Percentiles rank a stretch among this genome's conserved stretches.
Evolutionary conservation across 2,888 invertebrate genomes (phyloP).

Genomic region (Ptycholaimellus sp.): DNA sequence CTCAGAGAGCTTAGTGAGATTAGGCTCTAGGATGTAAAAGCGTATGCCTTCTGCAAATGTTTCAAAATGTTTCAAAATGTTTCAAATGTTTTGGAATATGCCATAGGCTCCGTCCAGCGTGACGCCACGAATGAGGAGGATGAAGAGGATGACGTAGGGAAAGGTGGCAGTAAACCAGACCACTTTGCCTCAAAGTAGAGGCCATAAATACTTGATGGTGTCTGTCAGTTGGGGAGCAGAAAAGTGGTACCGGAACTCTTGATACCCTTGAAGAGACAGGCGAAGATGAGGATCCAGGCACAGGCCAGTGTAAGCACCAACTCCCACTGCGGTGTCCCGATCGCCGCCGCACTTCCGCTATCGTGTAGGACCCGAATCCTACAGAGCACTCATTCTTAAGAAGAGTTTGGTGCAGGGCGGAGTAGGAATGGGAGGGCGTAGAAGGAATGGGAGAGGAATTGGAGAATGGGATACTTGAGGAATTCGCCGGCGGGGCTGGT

Average conservation of each 20-base stretch:
- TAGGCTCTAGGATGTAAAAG: too few relatives aligned
- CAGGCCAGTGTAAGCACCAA: background rate
- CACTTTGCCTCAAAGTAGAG: too few relatives aligned
- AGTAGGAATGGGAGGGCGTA: too few relatives aligned
- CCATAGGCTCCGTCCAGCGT: background rate
- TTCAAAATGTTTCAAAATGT: too few relatives aligned
- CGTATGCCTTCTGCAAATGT: too few relatives aligned
- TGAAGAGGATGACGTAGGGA: background rate
- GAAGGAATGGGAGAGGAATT: too few relatives aligned
- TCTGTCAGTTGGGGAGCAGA: background rate
- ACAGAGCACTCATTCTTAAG: too few relatives aligned
- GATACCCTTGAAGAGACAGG: conserved; percentile 3
- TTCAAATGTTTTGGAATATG: background rate
- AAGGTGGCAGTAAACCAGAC: conserved; percentile 5
- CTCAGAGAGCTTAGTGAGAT: too few relatives aligned
- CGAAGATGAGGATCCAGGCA: conserved; percentile 4
- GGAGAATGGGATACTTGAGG: too few relatives aligned
- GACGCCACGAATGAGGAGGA: background rate
- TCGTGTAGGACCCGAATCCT: too few relatives aligned
- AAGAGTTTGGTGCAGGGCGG: too few relatives aligned
- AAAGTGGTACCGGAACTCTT: background rate
- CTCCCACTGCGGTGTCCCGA: conserved; percentile 3
- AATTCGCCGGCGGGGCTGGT: too few relatives aligned
- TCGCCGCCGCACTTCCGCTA: background rate
- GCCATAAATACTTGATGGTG: background rate